phyloP scores from a whole-genome alignment of 2,888 invertebrate species.

The Latheticus oryzae region DNA sequence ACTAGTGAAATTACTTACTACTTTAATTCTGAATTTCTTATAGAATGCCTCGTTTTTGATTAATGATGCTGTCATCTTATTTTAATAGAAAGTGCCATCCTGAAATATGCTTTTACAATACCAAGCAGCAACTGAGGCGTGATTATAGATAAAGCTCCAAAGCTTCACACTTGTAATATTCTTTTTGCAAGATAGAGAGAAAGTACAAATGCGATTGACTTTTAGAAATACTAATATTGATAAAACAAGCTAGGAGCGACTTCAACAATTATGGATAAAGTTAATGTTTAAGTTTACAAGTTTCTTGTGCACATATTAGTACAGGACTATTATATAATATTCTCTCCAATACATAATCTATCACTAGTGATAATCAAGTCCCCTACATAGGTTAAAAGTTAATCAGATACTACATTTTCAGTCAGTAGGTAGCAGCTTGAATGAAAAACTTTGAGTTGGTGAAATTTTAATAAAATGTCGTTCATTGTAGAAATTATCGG shows the following conservation, averaged over 20 bases:
- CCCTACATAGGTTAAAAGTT: conserved; percentile 16
- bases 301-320: conserved; percentile 22
- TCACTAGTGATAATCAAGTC: no score
- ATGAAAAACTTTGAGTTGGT: conserved; percentile 7
- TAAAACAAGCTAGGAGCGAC: no score
- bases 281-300: conserved; percentile 21
- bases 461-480: conserved; percentile 28
- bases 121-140: conserved; percentile 10
- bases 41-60: conserved; percentile 1
- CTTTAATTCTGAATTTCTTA: no score
- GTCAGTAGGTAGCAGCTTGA: conserved; percentile 7
- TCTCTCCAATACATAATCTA: no score
- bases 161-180: conserved; percentile 16
- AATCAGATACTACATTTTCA: conserved; percentile 16
- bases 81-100: conserved; percentile 3
- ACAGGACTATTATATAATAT: conserved; percentile 6
- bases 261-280: conserved; percentile 14
- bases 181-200: no score
- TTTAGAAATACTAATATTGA: no score
- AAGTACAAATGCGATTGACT: no score
- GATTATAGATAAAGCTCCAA: conserved; percentile 12
- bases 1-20: no score
- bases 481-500: conserved; percentile 3
- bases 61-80: conserved; percentile 16
- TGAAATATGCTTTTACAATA: conserved; percentile 26